Evolutionary conservation across 1,140 invertebrate genomes (phyloP).

Genomic region (Alviniconcha marisindica): DNA sequence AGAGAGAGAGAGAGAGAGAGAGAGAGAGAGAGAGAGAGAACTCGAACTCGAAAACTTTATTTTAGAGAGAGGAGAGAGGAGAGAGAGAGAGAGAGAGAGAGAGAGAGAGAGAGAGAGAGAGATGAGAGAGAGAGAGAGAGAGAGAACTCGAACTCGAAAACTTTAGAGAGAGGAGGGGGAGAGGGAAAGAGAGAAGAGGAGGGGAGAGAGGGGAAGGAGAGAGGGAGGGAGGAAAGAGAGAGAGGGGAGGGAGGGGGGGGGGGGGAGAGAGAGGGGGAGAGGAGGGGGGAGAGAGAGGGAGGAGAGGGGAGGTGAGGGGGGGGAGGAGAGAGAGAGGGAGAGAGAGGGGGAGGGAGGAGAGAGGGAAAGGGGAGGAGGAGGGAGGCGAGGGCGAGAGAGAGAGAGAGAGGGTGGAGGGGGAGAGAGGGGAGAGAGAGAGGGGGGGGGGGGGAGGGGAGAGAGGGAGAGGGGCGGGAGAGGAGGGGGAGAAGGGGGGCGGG

Average conservation of each 20-base stretch:
- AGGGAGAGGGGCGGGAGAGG: too few relatives aligned
- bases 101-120: neutral
- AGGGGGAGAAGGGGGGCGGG: neutral
- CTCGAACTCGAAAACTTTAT: too few relatives aligned
- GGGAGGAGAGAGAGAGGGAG: neutral
- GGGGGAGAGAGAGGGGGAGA: neutral
- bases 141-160: too few relatives aligned
- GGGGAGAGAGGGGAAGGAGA: too few relatives aligned
- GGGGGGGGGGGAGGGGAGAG: neutral
- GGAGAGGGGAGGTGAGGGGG: too few relatives aligned
- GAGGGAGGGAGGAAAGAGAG: too few relatives aligned
- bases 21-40: neutral
- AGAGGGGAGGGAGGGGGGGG: neutral
- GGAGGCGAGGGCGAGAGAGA: neutral
- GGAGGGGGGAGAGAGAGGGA: too few relatives aligned
- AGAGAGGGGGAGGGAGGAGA: neutral
- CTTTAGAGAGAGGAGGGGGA: too few relatives aligned
- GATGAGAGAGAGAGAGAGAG: too few relatives aligned
- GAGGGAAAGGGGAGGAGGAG: too few relatives aligned
- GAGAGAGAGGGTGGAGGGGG: neutral
- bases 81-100: neutral
- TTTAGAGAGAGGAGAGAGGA: neutral
- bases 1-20: neutral
- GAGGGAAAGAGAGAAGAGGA: too few relatives aligned
- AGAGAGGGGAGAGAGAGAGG: neutral